phyloP scores from a whole-genome alignment of 2,113 vertebrate species.

The Solea senegalensis region DNA sequence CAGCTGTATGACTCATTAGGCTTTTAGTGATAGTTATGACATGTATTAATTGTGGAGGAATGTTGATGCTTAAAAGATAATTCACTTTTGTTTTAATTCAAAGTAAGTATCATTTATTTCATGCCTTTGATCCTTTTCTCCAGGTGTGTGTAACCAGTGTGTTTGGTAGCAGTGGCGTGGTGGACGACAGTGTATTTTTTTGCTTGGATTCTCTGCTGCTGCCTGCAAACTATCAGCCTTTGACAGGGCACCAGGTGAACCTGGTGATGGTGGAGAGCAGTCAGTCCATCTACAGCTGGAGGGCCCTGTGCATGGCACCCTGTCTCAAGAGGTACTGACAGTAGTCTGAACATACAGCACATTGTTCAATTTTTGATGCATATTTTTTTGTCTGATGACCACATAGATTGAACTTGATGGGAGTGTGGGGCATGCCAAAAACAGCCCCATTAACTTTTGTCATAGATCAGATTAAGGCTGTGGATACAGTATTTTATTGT shows the following conservation, averaged over 20 bases:
- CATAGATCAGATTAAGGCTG: too few species aligned
- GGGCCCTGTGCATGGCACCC: slow-evolving; percentile 91
- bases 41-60: background rate
- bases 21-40: background rate
- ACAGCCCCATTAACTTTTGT: too few species aligned
- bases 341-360: background rate
- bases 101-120: background rate
- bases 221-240: slow-evolving; percentile 84
- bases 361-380: too few species aligned
- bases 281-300: slow-evolving; percentile 90
- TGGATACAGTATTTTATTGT: too few species aligned
- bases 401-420: too few species aligned
- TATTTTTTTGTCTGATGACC: too few species aligned
- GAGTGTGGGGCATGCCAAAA: too few species aligned
- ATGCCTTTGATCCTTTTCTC: background rate
- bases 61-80: background rate
- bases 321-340: slow-evolving; percentile 72
- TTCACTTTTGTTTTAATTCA: background rate
- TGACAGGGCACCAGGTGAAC: slow-evolving; percentile 83
- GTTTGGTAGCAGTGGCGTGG: slow-evolving; percentile 83
- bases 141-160: slow-evolving; percentile 87
- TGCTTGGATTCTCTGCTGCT: slow-evolving; percentile 87
- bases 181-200: slow-evolving; percentile 90
- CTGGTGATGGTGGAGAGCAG: slow-evolving; percentile 91
- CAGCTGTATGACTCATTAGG: background rate